Conservation (phyloP, 2,797 vertebrate genomes). For the Syncerus caffer region DNA sequence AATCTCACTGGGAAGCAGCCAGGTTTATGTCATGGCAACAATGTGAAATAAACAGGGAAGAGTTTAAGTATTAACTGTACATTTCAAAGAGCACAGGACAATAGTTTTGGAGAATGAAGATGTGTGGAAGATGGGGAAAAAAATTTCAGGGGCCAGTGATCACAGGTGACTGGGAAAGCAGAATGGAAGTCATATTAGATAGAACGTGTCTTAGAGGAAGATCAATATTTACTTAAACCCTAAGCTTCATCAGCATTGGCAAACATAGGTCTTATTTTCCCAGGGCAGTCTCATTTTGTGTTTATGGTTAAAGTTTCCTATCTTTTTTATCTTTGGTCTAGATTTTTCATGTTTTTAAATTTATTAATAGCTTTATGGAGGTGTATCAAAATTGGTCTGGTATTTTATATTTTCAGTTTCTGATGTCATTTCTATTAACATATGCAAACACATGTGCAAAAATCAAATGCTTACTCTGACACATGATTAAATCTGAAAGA, state of each 20-base stretch:
- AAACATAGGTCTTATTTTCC: background rate
- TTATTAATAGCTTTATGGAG: background rate
- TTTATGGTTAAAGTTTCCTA: background rate
- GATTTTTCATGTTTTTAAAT: background rate
- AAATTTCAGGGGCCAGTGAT: background rate
- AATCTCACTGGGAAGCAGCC: background rate
- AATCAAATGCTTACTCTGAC: background rate
- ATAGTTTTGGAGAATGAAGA: background rate
- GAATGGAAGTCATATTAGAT: background rate
- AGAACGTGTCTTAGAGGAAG: background rate
- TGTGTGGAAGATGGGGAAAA: background rate
- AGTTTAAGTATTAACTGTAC: background rate
- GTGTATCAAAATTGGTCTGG: background rate
- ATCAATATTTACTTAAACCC: background rate
- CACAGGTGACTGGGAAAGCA: background rate
- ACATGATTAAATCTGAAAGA: constrained; percentile 44
- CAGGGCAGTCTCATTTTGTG: background rate
- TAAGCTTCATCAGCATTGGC: background rate
- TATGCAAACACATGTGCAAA: background rate
- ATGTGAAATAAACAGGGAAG: background rate
- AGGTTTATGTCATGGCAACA: background rate
- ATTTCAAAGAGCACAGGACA: background rate
- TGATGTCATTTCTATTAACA: background rate
- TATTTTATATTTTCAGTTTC: background rate
- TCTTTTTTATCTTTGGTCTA: background rate